Base-by-base conservation (phyloP, 37 sponge, comb jelly and placozoan genomes). In the Chondrosia reniformis region DNA sequence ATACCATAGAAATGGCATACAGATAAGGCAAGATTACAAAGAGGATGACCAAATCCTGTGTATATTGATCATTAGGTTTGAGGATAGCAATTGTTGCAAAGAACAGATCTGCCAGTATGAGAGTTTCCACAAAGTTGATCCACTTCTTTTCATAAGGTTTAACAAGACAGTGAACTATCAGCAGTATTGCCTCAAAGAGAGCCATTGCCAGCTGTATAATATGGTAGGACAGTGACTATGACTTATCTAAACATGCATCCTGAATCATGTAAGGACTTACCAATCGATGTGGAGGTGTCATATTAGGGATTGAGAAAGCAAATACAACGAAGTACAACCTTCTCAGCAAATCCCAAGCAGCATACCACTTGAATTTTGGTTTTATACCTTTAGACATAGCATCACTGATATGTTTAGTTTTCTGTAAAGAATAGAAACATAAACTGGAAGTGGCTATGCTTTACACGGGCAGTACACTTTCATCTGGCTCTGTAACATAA, bases 271-370 rank as follows among this genome's bases (percentile, higher is more conserved):
- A 56, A 2, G 58, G 27, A 6, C 58, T 56, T 28, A 56, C 58
- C 58, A 56, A 6, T 4, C 58, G 58, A 56, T 56, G 58, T 3
- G 58, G 7, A 6, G 27, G 3, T 2, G 27, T 8, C 27, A 6
- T 6, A 6, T 28, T 28, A 56, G 58, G 58, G 27, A 56, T 3
- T n/a, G n/a, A n/a, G 3, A 56, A 28, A 8, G 58, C 58, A 3
- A 56, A 3, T 28, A 56, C 9, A 24, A 56, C 58, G 27, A 56
- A 56, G 58, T 28, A 2, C 2, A 56, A 3, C 58, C 58, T 56
- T 28, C 58, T 56, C 58, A 56, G 58, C 27, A 56, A 28, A 28
- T 56, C 58, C 58, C 58, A 56, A 6, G 58, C 58, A 56, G 58
- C 58, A 56, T 56, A 56, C 58, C 58, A 56, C 27, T 28, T 24